Conservation (phyloP, 2,113 vertebrate genomes). For the Saguinus imperator region DNA sequence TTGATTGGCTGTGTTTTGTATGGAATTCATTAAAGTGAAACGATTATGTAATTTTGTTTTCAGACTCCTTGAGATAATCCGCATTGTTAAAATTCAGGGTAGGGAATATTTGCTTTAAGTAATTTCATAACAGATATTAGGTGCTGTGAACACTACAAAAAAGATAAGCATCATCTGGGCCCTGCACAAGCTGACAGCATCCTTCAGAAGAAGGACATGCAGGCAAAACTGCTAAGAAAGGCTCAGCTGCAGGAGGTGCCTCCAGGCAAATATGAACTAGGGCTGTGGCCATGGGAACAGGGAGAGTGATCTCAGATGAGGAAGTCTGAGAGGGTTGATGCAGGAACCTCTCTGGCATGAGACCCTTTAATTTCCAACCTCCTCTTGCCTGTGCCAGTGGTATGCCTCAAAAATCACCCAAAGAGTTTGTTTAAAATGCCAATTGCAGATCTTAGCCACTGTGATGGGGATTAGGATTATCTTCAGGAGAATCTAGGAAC, state of each 20-base stretch:
- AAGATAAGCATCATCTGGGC: background rate
- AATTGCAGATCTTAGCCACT: background rate
- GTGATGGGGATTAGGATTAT: background rate
- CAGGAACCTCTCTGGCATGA: background rate
- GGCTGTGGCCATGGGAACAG: accelerated
- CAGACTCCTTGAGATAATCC: background rate
- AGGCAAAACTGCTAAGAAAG: background rate
- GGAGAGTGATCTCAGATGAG: background rate
- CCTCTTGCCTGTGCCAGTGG: background rate
- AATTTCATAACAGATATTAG: constrained; percentile 10
- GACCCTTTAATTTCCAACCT: background rate
- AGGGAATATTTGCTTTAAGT: constrained; percentile 4
- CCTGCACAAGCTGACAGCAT: background rate
- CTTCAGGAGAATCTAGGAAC: background rate
- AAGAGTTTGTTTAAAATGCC: background rate
- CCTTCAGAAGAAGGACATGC: background rate
- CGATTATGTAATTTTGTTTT: constrained; percentile 45
- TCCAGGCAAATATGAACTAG: accelerated
- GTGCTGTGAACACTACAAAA: background rate
- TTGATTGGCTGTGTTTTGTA: constrained; percentile 41
- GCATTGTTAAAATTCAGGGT: constrained; percentile 2
- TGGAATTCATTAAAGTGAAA: constrained; percentile 57
- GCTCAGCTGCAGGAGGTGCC: background rate
- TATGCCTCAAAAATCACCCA: background rate
- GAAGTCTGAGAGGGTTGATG: too few relatives aligned